Evolutionary conservation across 2,888 invertebrate genomes (phyloP).

Genomic region (Bombylius major): DNA sequence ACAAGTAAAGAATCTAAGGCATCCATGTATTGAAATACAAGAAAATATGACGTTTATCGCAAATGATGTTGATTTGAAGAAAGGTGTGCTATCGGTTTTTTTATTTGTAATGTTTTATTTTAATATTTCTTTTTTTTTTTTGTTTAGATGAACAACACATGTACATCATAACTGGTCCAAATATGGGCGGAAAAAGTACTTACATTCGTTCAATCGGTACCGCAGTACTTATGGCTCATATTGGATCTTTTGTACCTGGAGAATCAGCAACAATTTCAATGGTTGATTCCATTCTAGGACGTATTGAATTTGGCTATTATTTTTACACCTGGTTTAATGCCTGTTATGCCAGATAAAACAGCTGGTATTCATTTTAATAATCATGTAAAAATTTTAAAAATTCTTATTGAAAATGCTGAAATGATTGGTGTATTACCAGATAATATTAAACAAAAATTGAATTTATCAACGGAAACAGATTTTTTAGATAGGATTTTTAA

Average conservation of each 20-base stretch:
- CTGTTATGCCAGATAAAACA: constrained; percentile 32
- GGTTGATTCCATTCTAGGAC: constrained; percentile 72
- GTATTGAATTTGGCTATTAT: constrained; percentile 86
- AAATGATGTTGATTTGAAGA: constrained; percentile 71
- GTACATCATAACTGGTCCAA: constrained; percentile 69
- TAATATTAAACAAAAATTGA: constrained; percentile 38
- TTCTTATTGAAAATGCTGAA: constrained; percentile 65
- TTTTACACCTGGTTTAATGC: constrained; percentile 77
- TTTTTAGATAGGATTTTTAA: too few species aligned
- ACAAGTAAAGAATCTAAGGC: constrained; percentile 60
- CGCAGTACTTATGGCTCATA: constrained; percentile 78
- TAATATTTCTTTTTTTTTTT: neutral
- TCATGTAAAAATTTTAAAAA: constrained; percentile 57
- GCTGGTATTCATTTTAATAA: constrained; percentile 52
- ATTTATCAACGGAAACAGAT: neutral
- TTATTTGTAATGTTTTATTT: constrained; percentile 12
- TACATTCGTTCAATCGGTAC: constrained; percentile 80
- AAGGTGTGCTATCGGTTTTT: constrained; percentile 39
- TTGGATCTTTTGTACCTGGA: constrained; percentile 87
- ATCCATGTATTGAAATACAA: constrained; percentile 88
- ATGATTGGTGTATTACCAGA: constrained; percentile 62
- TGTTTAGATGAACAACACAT: constrained; percentile 39
- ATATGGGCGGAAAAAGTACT: constrained; percentile 99
- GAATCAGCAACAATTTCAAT: constrained; percentile 62
- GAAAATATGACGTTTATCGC: constrained; percentile 82